These are phyloP conservation scores for Cynaeus angustus DNA, from an alignment of 2,888 invertebrate genomes.

Conservation along the genomic window DNA sequence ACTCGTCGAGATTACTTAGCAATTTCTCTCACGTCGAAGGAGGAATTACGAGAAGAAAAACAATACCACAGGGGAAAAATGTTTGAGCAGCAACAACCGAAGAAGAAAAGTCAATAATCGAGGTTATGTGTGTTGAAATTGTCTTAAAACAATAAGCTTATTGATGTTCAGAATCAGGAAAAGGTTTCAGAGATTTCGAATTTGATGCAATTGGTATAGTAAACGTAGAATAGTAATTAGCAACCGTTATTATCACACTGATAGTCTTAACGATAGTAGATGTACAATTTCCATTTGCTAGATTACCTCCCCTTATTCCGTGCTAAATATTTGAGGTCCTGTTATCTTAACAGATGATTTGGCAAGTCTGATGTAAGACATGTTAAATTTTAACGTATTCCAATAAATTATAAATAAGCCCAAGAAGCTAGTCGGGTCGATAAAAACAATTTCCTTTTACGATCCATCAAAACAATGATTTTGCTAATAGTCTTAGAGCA, in stretches of 20 bases:
- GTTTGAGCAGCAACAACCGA: conserved; percentile 44
- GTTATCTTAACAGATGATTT: conserved; percentile 15
- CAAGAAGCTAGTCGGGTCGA: conserved; percentile 32
- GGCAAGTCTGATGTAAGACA: conserved; percentile 27
- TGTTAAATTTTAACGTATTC: conserved; percentile 39
- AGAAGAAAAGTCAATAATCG: conserved; percentile 50
- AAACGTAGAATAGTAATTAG: conserved; percentile 19
- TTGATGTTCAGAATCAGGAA: conserved; percentile 4
- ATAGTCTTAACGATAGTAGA: conserved; percentile 22
- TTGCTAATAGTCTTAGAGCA: conserved; percentile 34
- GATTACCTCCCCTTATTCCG: conserved; percentile 25
- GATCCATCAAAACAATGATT: conserved; percentile 44
- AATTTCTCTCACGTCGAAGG: conserved; percentile 50
- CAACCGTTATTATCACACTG: conserved; percentile 14
- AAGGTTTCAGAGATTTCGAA: not conserved
- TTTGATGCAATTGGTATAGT: conserved; percentile 2
- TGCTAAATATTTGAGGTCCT: conserved; percentile 27
- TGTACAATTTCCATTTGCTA: conserved; percentile 44
- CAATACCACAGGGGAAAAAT: conserved; percentile 44
- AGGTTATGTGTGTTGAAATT: conserved; percentile 39
- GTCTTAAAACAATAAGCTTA: conserved; percentile 25
- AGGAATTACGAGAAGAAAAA: conserved; percentile 49
- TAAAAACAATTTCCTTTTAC: conserved; percentile 44
- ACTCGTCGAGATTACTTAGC: conserved; percentile 43
- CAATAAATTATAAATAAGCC: conserved; percentile 26